Percentiles rank a stretch among this genome's conserved stretches.
These are phyloP conservation scores for Cirrhinus molitorella DNA, from an alignment of 2,797 vertebrate species.

Conservation along the genomic window DNA sequence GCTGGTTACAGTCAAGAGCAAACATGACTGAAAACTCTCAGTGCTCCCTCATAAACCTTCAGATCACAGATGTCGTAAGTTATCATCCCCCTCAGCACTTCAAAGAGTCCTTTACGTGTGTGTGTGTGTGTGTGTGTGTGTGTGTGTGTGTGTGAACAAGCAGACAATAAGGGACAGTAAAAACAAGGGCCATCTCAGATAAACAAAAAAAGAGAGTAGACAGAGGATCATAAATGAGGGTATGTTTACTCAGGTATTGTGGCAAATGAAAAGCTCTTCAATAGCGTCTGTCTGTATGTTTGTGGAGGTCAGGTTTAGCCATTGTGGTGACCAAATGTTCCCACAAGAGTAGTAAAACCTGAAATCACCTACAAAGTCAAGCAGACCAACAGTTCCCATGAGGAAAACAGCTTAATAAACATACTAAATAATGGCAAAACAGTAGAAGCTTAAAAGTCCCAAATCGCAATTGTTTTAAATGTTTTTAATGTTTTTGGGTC, in stretches of 20 bases:
- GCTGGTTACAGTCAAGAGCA: slow-evolving; percentile 4
- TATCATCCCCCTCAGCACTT: slow-evolving; percentile 68
- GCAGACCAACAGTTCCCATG: neutral
- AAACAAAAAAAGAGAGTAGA: slow-evolving; percentile 18
- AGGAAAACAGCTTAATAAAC: neutral
- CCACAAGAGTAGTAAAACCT: slow-evolving; percentile 55
- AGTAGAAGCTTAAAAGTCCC: too few relatives aligned
- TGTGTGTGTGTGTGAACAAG: slow-evolving; percentile 63
- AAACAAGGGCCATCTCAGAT: neutral
- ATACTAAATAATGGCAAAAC: neutral
- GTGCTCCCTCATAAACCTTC: neutral
- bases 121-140: slow-evolving; percentile 63
- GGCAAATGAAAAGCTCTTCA: neutral
- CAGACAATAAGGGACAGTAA: slow-evolving; percentile 20
- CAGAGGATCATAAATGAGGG: slow-evolving; percentile 7
- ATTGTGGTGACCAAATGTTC: slow-evolving; percentile 11
- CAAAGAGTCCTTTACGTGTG: slow-evolving; percentile 63
- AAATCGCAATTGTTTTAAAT: too few relatives aligned
- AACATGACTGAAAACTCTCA: slow-evolving; percentile 4
- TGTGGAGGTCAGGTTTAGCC: slow-evolving; percentile 65
- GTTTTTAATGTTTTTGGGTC: neutral
- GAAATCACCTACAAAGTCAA: slow-evolving; percentile 62
- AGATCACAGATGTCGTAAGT: slow-evolving; percentile 67
- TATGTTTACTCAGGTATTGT: slow-evolving; percentile 10
- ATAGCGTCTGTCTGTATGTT: slow-evolving; percentile 66